Evolutionary conservation across 64 coral and sea anemone genomes (phyloP).

Genomic region (Stichodactyla helianthus): DNA sequence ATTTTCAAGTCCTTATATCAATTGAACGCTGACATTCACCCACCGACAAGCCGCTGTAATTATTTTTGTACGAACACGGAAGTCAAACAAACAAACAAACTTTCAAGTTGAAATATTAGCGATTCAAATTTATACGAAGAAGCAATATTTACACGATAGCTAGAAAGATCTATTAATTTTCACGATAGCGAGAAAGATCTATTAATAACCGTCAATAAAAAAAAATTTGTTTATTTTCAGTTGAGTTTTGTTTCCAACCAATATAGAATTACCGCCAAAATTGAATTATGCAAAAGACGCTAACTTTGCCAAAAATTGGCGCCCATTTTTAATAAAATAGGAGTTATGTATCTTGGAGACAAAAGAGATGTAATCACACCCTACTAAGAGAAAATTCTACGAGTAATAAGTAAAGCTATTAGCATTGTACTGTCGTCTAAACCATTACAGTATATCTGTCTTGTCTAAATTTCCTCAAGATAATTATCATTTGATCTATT

Average conservation of each 20-base stretch:
- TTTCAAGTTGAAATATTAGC: too few species aligned
- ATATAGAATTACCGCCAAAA: not conserved
- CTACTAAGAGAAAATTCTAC: not conserved
- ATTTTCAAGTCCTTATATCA: too few species aligned
- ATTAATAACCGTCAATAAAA: not conserved
- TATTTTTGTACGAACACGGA: too few species aligned
- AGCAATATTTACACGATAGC: too few species aligned
- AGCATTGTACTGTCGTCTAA: not conserved
- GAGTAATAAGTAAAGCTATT: not conserved
- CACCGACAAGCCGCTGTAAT: too few species aligned
- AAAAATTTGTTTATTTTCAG: not conserved
- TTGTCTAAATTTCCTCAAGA: not conserved
- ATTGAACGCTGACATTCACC: too few species aligned
- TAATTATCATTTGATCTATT: not conserved
- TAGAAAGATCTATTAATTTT: not conserved
- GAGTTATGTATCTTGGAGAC: not conserved
- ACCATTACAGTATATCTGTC: not conserved
- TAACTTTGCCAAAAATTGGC: not conserved
- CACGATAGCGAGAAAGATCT: not conserved
- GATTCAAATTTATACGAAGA: too few species aligned
- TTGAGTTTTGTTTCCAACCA: not conserved
- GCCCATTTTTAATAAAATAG: not conserved
- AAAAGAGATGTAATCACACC: slow-evolving; percentile 6
- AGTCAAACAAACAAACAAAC: too few species aligned
- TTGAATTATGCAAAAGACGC: not conserved